Evolutionary conservation across 35 echinoderm and acorn worm species (phyloP), one percentile per base, ranked within the genome.

Genomic region (Holothuria glaberrima): DNA sequence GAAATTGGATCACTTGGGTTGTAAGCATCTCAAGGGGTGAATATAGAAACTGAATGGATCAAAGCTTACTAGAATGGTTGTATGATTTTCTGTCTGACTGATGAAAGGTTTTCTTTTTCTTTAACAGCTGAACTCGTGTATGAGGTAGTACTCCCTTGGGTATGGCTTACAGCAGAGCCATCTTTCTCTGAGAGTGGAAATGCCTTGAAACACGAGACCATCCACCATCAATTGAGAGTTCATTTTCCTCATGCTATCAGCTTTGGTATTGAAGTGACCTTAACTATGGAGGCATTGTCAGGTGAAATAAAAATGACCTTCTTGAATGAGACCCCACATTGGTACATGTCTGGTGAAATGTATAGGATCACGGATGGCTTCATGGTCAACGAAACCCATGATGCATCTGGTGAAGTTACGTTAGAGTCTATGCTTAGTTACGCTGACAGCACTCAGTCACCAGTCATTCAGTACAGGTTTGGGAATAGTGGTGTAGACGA

Each of bases 171-270:
- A 13, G 30, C 59, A 0, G 68, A 6, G 6, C 83, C 88, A 34
- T 80, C 89, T 9, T 94, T 94, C 75, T 94, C 93, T 30, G 89
- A 94, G 50, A 18, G 22, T 18, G 60, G 83, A 14, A 58, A 68
- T 70, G 52, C 69, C 10, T 41, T 94, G 54, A 94, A 91, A 68
- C 93, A 94, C 88, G 93, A 94, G 68, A 89, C 88, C 50, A 67
- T 94, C 6, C 33, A 80, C 38, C 86, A 91, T 20, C 16, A 80
- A 6, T 58, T 78, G 31, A 18, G 21, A 0, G 1, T 94, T 3
- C 33, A 56, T 17, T 24, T 80, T 38, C 71, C 93, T 26, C 82
- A 94, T 57, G 83, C 89, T 9, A 26, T 74, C 35, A 94, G 78
- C 64, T 75, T 63, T 66, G 93, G 89, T 12, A 66, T 94, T 7